Conservation (phyloP, 2,888 invertebrate species). For the Holacanthella duospinosa region DNA sequence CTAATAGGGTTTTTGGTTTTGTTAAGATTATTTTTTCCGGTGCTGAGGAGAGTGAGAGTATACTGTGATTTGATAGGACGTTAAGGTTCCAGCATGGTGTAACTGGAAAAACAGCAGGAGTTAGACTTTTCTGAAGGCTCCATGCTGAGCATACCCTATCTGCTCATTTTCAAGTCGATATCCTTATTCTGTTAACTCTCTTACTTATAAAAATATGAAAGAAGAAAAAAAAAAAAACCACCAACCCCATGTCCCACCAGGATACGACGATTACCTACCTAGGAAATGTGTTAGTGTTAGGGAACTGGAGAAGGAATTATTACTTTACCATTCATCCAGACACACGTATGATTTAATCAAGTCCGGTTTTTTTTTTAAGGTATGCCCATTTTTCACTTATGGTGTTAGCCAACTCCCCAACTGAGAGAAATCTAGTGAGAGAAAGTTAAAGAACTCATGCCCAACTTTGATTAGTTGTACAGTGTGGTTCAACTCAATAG, state of each 20-base stretch:
- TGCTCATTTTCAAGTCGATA: constrained; percentile 29
- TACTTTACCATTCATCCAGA: not conserved
- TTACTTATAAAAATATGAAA: constrained; percentile 10
- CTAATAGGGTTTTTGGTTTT: too few species aligned
- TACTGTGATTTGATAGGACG: constrained; percentile 14
- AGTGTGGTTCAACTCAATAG: too few species aligned
- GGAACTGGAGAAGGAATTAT: too few species aligned
- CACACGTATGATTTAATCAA: not conserved
- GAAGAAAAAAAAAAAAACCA: not conserved
- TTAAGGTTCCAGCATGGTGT: constrained; percentile 25
- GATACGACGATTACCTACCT: not conserved
- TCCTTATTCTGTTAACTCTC: constrained; percentile 17
- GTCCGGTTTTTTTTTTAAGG: not conserved
- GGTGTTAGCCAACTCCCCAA: too few species aligned
- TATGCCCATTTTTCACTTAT: too few species aligned
- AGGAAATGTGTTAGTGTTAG: not conserved
- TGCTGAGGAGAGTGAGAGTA: too few species aligned
- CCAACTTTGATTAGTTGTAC: too few species aligned
- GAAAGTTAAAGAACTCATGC: too few species aligned
- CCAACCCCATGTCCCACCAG: not conserved
- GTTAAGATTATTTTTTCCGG: not conserved
- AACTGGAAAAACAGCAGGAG: constrained; percentile 31
- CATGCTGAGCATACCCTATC: constrained; percentile 25
- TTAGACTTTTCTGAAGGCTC: constrained; percentile 26
- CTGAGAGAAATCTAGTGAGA: too few species aligned